Base-by-base conservation (phyloP, 2,888 invertebrate genomes). In the Ramazzottius varieornatus region DNA sequence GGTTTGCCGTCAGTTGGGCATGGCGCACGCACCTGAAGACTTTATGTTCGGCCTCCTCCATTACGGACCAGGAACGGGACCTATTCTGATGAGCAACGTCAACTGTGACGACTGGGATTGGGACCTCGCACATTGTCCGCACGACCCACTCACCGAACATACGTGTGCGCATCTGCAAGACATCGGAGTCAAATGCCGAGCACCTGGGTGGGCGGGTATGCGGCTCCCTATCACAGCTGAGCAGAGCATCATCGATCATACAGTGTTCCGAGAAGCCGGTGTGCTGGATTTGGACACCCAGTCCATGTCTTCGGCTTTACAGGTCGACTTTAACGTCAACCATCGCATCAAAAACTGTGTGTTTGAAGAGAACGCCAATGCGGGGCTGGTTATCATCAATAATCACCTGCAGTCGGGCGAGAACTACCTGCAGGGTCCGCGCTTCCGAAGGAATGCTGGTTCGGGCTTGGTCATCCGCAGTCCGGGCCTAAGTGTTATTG, bases 1-100 rank as follows among this genome's bases (percentile, higher is more conserved):
- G 64, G 91, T 88, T 1, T 98, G 98, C 72, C 87, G 93, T 75
- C 94, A 96, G 76, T 78, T 98, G 68, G 96, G 96, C 0, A 80
- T 89, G 68, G 87, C 87, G 0, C 80, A 93, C 24, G 92, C 96
- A 75, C 91, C 92, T 0, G 83, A 86, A 69, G 88, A 91, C 75
- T 92, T 74, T 73, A 66, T 74, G 73, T 73, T 68, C 71, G 40
- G 70, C 70, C 4, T 74, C 72, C 65, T 71, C 71, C 2, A 46
- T 67, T 1, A 63, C 64, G 34, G 63, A 64, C 2, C 73, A 72
- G 32, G 72, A 71, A 29, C 66, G 72, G 65, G 54, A 4, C 73
- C 74, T 1, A 75, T 77, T 68, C 68, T 73, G 68, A 71, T 73
- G 75, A 81, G 90, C 54, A 89, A 92, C 75, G 86, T 98, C 0